Evolutionary conservation across 2,888 invertebrate species (phyloP).

Genomic region (Meloe dianella): DNA sequence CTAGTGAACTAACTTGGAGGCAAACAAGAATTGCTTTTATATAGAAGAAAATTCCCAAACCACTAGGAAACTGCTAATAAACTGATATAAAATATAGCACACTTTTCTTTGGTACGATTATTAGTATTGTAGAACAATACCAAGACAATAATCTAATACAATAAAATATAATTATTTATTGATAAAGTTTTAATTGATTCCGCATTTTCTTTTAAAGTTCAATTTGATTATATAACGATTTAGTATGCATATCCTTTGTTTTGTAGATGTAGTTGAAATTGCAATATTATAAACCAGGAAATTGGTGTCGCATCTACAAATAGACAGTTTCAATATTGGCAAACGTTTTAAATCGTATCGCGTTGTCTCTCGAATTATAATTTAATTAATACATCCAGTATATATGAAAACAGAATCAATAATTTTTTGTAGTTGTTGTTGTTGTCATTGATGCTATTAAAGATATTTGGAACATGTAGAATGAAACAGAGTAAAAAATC

Average conservation of each 20-base stretch:
- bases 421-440: no score
- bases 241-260: background rate
- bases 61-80: slow-evolving; percentile 22
- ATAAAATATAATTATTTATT: no score
- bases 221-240: background rate
- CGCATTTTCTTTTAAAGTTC: background rate
- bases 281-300: background rate
- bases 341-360: no score
- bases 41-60: slow-evolving; percentile 14
- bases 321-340: background rate
- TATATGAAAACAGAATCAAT: no score
- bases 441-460: no score
- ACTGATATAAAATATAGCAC: slow-evolving; percentile 24
- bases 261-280: background rate
- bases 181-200: no score
- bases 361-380: no score
- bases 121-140: background rate
- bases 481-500: background rate
- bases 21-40: slow-evolving; percentile 23
- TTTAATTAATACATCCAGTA: no score
- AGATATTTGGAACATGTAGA: no score
- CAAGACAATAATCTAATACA: background rate
- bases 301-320: background rate
- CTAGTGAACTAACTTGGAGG: slow-evolving; percentile 22
- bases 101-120: slow-evolving; percentile 9